Conservation (phyloP, 2,888 invertebrate genomes). For the Lasioglossum vierecki region DNA sequence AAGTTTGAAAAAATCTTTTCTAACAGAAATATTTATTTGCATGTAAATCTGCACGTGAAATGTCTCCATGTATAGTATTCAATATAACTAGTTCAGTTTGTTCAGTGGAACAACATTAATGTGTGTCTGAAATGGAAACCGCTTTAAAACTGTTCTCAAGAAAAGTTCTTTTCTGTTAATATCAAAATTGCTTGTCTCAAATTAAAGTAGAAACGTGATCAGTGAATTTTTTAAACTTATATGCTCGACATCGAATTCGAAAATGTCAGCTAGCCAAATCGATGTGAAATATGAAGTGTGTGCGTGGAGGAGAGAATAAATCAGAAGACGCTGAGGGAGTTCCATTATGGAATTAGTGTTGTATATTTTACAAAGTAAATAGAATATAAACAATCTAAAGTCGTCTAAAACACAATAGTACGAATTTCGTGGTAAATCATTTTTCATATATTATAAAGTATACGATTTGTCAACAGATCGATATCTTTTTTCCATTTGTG, state of each 20-base stretch:
- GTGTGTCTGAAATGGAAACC: neutral
- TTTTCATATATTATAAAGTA: constrained; percentile 77
- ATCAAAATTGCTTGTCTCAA: neutral
- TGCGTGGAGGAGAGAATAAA: constrained; percentile 11
- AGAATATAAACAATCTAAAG: constrained; percentile 83
- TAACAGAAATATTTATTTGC: no score
- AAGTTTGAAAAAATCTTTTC: no score
- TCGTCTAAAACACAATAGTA: constrained; percentile 82
- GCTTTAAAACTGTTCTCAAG: neutral
- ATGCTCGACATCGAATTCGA: no score
- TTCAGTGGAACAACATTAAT: no score
- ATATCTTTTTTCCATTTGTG: constrained; percentile 54
- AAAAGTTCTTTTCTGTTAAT: neutral
- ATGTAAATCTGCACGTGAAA: no score
- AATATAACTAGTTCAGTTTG: no score
- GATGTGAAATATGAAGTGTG: no score
- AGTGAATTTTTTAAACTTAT: no score
- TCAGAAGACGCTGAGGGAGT: constrained; percentile 16
- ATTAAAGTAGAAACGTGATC: neutral
- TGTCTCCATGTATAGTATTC: no score
- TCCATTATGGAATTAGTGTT: constrained; percentile 77
- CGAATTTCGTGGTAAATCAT: constrained; percentile 79
- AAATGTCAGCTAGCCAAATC: no score
- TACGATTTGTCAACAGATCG: constrained; percentile 82
- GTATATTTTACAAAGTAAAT: constrained; percentile 84